phyloP scores from a whole-genome alignment of 2,797 vertebrate species.

The Arrhamphus sclerolepis region DNA sequence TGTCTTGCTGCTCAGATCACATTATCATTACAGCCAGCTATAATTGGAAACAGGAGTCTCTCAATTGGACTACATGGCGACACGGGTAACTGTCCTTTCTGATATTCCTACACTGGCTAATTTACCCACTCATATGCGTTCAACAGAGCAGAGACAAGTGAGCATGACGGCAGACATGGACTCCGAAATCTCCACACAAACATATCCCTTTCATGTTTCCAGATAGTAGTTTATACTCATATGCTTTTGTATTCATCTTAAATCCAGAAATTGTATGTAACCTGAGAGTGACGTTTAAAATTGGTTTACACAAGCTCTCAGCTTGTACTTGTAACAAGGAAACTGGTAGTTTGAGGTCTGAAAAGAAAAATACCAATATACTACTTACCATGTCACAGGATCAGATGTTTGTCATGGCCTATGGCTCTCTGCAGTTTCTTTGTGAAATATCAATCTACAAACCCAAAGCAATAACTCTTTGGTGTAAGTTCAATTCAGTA shows the following conservation, averaged over 20 bases:
- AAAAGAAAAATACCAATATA: constrained; percentile 6
- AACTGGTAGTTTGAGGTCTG: constrained; percentile 18
- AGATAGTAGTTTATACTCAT: constrained; percentile 2
- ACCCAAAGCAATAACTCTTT: constrained; percentile 3
- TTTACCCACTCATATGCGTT: constrained; percentile 71
- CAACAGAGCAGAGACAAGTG: constrained; percentile 52
- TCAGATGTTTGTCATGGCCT: constrained; percentile 6
- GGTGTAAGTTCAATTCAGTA: constrained; percentile 4
- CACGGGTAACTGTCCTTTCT: constrained; percentile 86
- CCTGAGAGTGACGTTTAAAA: background rate
- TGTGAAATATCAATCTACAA: constrained; percentile 3
- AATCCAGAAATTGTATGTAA: constrained; percentile 18
- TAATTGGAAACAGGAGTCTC: constrained; percentile 88
- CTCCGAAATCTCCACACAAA: constrained; percentile 16
- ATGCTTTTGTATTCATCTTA: background rate
- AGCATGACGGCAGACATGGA: constrained; percentile 41
- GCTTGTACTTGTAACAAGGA: background rate
- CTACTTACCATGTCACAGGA: constrained; percentile 4
- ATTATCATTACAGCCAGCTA: constrained; percentile 83
- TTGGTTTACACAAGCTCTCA: constrained; percentile 6
- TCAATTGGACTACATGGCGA: constrained; percentile 80
- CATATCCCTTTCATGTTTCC: background rate
- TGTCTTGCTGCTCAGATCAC: constrained; percentile 71
- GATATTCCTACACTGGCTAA: constrained; percentile 82
- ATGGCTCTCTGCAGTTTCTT: constrained; percentile 1